Conservation (phyloP, 2,113 vertebrate species). For the Corynorhinus townsendii region DNA sequence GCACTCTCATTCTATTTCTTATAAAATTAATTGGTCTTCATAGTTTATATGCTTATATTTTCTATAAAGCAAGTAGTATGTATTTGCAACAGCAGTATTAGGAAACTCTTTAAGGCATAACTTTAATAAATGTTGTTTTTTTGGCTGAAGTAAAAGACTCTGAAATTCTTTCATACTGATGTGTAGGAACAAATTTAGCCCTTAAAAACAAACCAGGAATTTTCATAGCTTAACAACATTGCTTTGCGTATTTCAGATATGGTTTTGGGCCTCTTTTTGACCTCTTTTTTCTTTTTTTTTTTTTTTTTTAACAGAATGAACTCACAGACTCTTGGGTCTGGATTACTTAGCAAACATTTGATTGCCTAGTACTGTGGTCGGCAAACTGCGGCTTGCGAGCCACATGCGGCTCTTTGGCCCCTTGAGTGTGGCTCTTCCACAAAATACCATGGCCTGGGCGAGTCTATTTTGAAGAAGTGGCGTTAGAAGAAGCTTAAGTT, state of each 20-base stretch:
- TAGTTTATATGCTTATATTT: background rate
- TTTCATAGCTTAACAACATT: slow-evolving; percentile 29
- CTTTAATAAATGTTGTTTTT: slow-evolving; percentile 41
- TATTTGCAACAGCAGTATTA: slow-evolving; percentile 22
- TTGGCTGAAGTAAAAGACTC: slow-evolving; percentile 49
- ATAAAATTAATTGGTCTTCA: slow-evolving; percentile 11
- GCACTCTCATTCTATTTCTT: background rate
- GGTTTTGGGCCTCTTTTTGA: slow-evolving; percentile 17
- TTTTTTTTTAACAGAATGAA: slow-evolving; percentile 53
- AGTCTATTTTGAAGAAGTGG: too few relatives aligned
- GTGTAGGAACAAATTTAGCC: slow-evolving; percentile 60
- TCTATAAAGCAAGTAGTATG: background rate
- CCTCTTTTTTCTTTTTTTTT: slow-evolving; percentile 13
- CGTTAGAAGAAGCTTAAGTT: too few relatives aligned
- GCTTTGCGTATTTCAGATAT: slow-evolving; percentile 48
- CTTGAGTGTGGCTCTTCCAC: too few relatives aligned
- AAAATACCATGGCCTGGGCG: too few relatives aligned
- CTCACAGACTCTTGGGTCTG: slow-evolving; percentile 15
- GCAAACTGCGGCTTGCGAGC: too few relatives aligned
- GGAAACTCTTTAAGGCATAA: slow-evolving; percentile 6
- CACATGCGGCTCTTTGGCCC: too few relatives aligned
- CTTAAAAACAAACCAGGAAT: slow-evolving; percentile 59
- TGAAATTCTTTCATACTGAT: slow-evolving; percentile 68
- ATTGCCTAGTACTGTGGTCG: background rate
- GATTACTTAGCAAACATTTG: slow-evolving; percentile 3